These are phyloP conservation scores for Sebastes schlegelii DNA, from an alignment of 2,113 vertebrate species.

Conservation along the genomic window DNA sequence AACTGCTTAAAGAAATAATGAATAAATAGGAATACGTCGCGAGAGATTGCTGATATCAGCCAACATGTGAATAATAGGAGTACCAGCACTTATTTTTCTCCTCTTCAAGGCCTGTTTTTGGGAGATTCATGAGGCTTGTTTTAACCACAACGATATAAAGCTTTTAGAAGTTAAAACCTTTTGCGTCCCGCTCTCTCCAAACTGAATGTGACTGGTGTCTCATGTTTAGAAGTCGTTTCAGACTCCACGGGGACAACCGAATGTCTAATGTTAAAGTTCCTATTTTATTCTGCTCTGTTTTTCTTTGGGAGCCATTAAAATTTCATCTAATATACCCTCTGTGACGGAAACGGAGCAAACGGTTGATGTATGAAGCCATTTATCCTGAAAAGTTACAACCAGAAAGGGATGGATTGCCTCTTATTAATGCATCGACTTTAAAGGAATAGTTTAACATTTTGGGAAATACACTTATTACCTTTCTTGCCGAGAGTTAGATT, in stretches of 20 bases:
- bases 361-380: background rate
- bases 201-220: slow-evolving; percentile 10
- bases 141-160: background rate
- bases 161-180: slow-evolving; percentile 21
- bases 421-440: background rate
- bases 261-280: slow-evolving; percentile 10
- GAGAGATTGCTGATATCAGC: no score
- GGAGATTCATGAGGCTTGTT: background rate
- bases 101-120: no score
- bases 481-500: background rate
- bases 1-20: no score
- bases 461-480: background rate
- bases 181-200: background rate
- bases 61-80: no score
- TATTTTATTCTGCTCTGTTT: slow-evolving; percentile 16
- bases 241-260: background rate
- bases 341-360: background rate
- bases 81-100: no score
- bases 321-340: background rate
- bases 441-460: background rate
- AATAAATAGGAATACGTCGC: no score
- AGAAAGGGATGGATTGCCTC: background rate
- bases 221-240: slow-evolving; percentile 3
- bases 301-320: slow-evolving; percentile 10
- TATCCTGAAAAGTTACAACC: background rate